phyloP scores from a whole-genome alignment of 2,797 vertebrate species.

The Takifugu ocellatus region DNA sequence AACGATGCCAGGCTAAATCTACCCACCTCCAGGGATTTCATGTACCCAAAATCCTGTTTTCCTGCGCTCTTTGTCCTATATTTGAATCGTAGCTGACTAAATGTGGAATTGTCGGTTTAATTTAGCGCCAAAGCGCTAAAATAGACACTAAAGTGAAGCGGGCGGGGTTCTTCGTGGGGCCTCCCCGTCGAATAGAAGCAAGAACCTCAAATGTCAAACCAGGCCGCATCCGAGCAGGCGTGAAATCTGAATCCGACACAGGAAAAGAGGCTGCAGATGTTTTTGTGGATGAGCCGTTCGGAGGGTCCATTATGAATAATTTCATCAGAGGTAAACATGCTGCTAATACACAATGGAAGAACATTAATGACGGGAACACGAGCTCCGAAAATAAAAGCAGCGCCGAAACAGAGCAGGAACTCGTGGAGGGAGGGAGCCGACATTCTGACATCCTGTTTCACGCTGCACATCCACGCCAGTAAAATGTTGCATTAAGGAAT shows the following conservation, averaged over 20 bases:
- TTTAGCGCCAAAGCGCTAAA: conserved; percentile 3
- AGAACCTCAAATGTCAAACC: conserved; percentile 43
- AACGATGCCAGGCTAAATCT: conserved; percentile 53
- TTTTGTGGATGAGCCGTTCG: not conserved
- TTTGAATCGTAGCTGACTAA: conserved; percentile 9
- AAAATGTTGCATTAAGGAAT: conserved; percentile 4
- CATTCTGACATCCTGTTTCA: conserved; percentile 20
- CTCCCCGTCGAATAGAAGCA: conserved; percentile 32
- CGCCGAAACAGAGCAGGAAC: conserved; percentile 24
- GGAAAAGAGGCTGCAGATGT: conserved; percentile 1
- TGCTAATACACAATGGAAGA: conserved; percentile 12
- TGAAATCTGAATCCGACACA: conserved; percentile 23
- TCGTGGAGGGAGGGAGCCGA: conserved; percentile 8
- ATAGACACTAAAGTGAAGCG: not conserved
- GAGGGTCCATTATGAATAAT: not conserved
- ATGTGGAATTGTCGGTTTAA: not conserved
- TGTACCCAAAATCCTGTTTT: conserved; percentile 41
- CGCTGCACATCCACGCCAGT: not conserved
- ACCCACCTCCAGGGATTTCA: conserved; percentile 51
- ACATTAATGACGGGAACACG: conserved; percentile 9
- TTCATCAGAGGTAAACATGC: conserved; percentile 1
- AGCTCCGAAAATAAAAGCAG: not conserved
- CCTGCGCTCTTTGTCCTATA: conserved; percentile 36
- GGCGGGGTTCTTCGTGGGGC: conserved; percentile 20
- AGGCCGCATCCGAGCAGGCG: conserved; percentile 1